These are phyloP conservation scores for Agapornis canus DNA, from an alignment of 2,797 vertebrate genomes.

Conservation along the genomic window DNA sequence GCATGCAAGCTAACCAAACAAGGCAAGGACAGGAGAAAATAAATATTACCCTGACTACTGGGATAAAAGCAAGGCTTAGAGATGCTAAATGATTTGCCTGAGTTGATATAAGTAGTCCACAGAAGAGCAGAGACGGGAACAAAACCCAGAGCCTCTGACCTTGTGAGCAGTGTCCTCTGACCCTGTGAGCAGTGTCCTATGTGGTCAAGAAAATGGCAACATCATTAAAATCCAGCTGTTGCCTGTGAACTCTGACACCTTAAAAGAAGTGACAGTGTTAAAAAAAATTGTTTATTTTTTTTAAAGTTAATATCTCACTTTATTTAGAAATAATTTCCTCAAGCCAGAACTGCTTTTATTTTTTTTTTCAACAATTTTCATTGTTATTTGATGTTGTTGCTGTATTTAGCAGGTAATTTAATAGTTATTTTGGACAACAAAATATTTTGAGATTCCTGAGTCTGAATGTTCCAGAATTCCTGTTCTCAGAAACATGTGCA, in stretches of 20 bases:
- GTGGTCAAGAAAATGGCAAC: background rate
- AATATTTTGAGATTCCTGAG: background rate
- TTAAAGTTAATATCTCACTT: background rate
- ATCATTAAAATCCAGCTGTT: background rate
- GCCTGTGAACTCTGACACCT: background rate
- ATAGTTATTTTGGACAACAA: background rate
- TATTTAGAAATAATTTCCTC: background rate
- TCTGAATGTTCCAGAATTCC: background rate
- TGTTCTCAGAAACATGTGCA: background rate
- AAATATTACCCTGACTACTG: background rate
- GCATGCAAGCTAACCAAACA: background rate
- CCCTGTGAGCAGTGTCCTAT: too few relatives aligned
- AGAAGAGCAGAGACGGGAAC: background rate
- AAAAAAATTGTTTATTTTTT: background rate
- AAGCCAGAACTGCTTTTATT: background rate
- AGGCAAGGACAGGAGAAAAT: conserved; percentile 18
- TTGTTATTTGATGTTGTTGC: background rate
- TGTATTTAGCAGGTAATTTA: background rate
- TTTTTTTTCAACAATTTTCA: background rate
- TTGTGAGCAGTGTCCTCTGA: background rate
- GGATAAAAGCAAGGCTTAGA: background rate
- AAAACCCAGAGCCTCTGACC: background rate
- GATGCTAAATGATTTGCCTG: background rate
- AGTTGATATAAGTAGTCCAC: background rate
- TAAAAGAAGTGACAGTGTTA: background rate